These are phyloP conservation scores for Auanema freiburgensis DNA, from an alignment of 2,888 invertebrate genomes.

Conservation along the genomic window DNA sequence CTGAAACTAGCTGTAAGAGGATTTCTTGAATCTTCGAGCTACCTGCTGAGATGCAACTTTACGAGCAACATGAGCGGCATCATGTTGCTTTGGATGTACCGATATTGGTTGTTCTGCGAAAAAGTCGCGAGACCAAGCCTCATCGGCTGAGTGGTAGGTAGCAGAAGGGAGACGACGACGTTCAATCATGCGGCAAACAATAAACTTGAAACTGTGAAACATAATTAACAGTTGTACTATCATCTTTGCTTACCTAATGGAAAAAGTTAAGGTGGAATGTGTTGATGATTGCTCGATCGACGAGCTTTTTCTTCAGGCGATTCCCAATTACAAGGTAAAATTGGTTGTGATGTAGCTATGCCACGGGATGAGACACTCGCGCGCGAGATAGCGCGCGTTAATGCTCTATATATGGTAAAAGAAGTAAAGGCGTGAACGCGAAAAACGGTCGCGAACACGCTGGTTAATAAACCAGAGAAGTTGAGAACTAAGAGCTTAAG, in stretches of 20 bases:
- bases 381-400: constrained; percentile 21
- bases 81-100: constrained; percentile 29
- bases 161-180: constrained; percentile 43
- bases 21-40: background rate
- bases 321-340: constrained; percentile 22
- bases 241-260: constrained; percentile 4
- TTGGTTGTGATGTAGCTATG: constrained; percentile 16
- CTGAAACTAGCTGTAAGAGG: constrained; percentile 1
- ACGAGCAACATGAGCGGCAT: constrained; percentile 36
- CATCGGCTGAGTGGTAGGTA: constrained; percentile 35
- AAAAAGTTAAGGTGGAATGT: constrained; percentile 38
- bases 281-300: constrained; percentile 28
- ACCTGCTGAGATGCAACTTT: constrained; percentile 35
- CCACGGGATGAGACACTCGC: background rate
- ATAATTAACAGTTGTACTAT: background rate
- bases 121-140: constrained; percentile 33
- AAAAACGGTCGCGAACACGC: constrained; percentile 17
- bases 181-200: constrained; percentile 24
- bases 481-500: background rate
- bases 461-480: background rate
- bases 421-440: constrained; percentile 13
- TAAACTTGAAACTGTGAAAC: constrained; percentile 1
- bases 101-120: constrained; percentile 40
- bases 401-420: constrained; percentile 12
- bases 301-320: constrained; percentile 42